These are phyloP conservation scores for Channa maculata DNA, from an alignment of 2,113 vertebrate species.

Conservation along the genomic window DNA sequence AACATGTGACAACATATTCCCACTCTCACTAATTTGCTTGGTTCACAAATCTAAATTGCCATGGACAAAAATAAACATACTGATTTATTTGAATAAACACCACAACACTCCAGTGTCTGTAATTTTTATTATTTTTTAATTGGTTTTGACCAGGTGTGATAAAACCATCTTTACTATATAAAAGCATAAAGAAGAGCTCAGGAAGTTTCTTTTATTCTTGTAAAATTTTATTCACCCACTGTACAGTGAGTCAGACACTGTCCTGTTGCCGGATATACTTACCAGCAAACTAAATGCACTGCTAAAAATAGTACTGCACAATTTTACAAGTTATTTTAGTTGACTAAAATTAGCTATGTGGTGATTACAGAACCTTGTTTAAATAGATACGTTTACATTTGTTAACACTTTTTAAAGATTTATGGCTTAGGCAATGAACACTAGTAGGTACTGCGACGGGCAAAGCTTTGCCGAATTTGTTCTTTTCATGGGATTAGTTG, in stretches of 20 bases:
- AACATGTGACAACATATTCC: slow-evolving; percentile 4
- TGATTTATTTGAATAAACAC: background rate
- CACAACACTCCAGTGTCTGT: background rate
- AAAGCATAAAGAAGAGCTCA: background rate
- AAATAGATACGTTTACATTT: background rate
- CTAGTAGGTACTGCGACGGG: background rate
- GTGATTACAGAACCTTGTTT: background rate
- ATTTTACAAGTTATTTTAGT: background rate
- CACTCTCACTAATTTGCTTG: background rate
- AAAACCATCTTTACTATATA: background rate
- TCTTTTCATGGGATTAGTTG: background rate
- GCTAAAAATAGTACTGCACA: too few species aligned
- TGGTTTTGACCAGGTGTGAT: background rate
- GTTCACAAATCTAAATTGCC: background rate
- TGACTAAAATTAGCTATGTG: background rate
- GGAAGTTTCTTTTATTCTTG: background rate
- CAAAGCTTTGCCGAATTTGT: background rate
- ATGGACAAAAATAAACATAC: background rate
- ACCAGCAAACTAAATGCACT: too few species aligned
- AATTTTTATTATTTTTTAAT: background rate
- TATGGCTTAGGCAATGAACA: too few species aligned
- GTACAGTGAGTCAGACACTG: too few species aligned
- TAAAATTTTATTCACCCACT: too few species aligned
- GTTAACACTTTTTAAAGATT: too few species aligned
- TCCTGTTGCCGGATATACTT: too few species aligned